phyloP scores from a whole-genome alignment of 1,140 invertebrate species.

The Trichogramma pretiosum region DNA sequence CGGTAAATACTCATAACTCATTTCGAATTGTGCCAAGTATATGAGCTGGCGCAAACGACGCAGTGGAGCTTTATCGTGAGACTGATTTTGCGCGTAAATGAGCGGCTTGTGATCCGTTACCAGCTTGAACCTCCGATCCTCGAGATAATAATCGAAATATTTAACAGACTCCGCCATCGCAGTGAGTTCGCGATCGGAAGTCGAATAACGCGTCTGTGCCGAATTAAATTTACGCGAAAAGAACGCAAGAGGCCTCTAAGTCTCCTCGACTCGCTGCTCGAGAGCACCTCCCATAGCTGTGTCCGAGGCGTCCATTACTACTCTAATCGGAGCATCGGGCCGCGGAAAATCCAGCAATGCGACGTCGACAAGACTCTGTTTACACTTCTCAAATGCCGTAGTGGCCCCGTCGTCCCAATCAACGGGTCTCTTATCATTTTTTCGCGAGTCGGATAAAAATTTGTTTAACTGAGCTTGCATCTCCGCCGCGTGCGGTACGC shows the following conservation, averaged over 20 bases:
- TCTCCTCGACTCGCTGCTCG: too few relatives aligned
- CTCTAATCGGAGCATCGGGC: not conserved
- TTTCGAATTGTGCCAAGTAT: slow-evolving; percentile 1
- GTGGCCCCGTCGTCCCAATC: slow-evolving; percentile 24
- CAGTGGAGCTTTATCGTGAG: slow-evolving; percentile 2
- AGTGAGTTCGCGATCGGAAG: slow-evolving; percentile 28
- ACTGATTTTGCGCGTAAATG: slow-evolving; percentile 8
- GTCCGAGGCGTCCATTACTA: not conserved
- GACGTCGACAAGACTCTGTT: not conserved
- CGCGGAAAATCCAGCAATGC: not conserved
- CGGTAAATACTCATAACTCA: not conserved
- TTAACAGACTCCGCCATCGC: slow-evolving; percentile 28
- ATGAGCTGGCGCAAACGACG: slow-evolving; percentile 1
- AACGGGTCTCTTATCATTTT: slow-evolving; percentile 24
- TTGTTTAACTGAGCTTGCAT: not conserved
- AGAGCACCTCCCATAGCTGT: not conserved
- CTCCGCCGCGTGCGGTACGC: not conserved
- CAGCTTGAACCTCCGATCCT: slow-evolving; percentile 21
- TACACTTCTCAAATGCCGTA: slow-evolving; percentile 24
- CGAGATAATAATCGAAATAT: slow-evolving; percentile 28
- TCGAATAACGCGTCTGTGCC: slow-evolving; percentile 24
- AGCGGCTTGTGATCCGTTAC: slow-evolving; percentile 19
- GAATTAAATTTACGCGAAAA: slow-evolving; percentile 12
- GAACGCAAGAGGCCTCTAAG: slow-evolving; percentile 1
- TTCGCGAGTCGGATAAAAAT: not conserved